These are phyloP conservation scores for Regulus satrapa DNA, from an alignment of 2,113 vertebrate genomes.

Conservation along the genomic window DNA sequence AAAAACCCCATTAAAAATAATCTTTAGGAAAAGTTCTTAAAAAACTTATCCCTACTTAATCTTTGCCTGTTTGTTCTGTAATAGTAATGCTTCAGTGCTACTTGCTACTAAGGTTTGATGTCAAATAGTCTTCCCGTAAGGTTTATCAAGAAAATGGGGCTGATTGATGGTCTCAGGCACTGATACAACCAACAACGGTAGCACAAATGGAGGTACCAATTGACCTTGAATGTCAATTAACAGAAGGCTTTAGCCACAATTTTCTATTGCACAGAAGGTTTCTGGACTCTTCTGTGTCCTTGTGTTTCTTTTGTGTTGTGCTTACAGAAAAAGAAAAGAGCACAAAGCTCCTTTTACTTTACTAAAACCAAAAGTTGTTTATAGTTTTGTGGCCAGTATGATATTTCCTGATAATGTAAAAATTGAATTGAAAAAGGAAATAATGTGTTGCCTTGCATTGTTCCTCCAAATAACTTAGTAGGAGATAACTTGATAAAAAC, in stretches of 20 bases:
- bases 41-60: background rate
- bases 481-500: background rate
- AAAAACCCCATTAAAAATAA: background rate
- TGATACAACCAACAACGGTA: background rate
- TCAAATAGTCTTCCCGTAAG: background rate
- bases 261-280: background rate
- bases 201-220: background rate
- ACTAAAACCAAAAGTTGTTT: background rate
- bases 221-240: background rate
- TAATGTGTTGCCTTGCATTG: conserved; percentile 38
- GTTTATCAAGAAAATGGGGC: background rate
- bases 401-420: conserved; percentile 15
- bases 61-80: background rate
- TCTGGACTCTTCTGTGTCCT: background rate
- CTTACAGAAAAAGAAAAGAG: background rate
- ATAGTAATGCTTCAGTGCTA: background rate
- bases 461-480: conserved; percentile 7
- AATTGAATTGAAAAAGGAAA: conserved; percentile 31
- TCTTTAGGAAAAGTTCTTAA: background rate
- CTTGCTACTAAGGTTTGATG: background rate
- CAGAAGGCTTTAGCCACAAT: background rate
- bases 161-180: background rate
- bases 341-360: background rate
- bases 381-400: background rate
- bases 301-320: background rate